These are phyloP conservation scores for Lamprotornis superbus DNA, from an alignment of 2,113 vertebrate genomes.

Conservation along the genomic window DNA sequence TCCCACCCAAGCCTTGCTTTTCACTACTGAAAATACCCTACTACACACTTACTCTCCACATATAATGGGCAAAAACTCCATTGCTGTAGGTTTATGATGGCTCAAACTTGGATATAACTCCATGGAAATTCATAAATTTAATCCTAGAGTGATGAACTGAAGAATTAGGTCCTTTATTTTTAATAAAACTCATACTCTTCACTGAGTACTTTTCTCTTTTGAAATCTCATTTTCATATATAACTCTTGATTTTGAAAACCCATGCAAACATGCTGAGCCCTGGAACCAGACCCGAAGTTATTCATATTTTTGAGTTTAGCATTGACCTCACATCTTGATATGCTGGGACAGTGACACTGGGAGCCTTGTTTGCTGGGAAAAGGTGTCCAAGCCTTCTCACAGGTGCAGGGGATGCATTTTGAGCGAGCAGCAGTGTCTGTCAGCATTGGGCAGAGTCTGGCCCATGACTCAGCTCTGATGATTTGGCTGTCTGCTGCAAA, in stretches of 20 bases:
- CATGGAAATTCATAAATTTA: not conserved
- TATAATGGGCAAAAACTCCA: not conserved
- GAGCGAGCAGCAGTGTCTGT: not conserved
- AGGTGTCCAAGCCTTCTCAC: not conserved
- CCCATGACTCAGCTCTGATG: not conserved
- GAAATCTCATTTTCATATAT: not conserved
- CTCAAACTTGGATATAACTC: not conserved
- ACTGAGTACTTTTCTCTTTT: not conserved
- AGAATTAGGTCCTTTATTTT: not conserved
- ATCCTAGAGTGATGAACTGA: not conserved
- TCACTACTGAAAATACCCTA: not conserved
- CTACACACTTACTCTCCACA: not conserved
- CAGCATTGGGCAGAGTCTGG: not conserved
- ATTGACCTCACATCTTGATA: not conserved
- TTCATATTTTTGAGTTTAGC: not conserved
- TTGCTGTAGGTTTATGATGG: not conserved
- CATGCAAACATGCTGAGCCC: not conserved
- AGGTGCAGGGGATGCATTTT: not conserved
- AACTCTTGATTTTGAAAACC: not conserved
- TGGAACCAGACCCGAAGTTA: rapidly evolving
- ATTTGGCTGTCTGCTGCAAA: not conserved
- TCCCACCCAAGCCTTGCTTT: not conserved
- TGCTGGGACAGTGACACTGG: not conserved
- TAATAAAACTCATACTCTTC: not conserved
- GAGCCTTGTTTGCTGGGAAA: not conserved